Evolutionary conservation across 2,888 invertebrate genomes (phyloP), one percentile per base, ranked within the genome.

Genomic region (Oligia latruncula): DNA sequence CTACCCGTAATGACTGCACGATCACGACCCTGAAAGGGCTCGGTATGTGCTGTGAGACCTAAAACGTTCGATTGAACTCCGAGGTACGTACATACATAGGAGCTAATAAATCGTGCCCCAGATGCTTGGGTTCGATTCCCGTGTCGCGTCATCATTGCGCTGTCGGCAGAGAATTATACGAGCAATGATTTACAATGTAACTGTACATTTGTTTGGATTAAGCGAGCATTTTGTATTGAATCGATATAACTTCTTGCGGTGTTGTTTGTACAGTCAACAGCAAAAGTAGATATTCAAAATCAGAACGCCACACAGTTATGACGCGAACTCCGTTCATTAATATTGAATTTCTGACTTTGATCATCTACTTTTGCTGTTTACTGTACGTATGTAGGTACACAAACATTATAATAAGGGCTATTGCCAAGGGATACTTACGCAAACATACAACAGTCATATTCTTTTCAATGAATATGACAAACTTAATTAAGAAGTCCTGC

Each of bases 111-210:
- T 89, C 88, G 90, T 84, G 84, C 62, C 87, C 89, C 72, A 90
- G 89, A 90, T 90, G 82, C 83, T 73, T 83, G 83, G 87, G 79
- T 90, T 90, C 88, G 90, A 88, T 90, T 88, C 90, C 87, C 80
- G 89, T 77, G 88, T 86, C 82, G 89, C 90, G 89, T 89, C 91
- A 90, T 90, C 91, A 90, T 90, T 90, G 90, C 89, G 85, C 89
- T 90, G 91, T 90, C 91, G 70, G 79, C 78, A 66, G 77, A 83
- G 88, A 88, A 84, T 90, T 90, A 89, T 89, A 84, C 71, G 87
- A 82, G 76, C 78, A 80, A 72, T 81, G 90, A 89, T 89, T 89
- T 89, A 89, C 79, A 60, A 78, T 73, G 60, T 90, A 88, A 90
- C 89, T 84, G 89, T 86, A 78, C 15, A 75, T 76, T 77, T 81